A percentile compares a stretch with the other conserved stretches of the same genome.
Evolutionary conservation across 2,888 invertebrate genomes (phyloP).

Genomic region (Heteromyza rotundicornis): DNA sequence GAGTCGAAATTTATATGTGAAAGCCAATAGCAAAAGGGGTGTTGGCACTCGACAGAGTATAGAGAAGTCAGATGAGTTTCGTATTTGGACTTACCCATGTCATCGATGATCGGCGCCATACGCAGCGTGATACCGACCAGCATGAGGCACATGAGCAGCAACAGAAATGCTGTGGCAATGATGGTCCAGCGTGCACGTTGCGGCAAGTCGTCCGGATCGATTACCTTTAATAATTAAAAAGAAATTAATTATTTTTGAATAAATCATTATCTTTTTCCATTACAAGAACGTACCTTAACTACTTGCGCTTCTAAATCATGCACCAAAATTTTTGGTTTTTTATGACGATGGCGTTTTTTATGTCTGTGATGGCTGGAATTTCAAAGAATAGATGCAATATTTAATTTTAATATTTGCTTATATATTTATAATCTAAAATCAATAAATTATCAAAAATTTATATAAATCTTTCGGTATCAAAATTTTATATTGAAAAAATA

Average conservation of each 20-base stretch:
- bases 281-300: slow-evolving; percentile 58
- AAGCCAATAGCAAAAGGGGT: too few species aligned
- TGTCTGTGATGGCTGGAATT: slow-evolving; percentile 59
- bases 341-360: slow-evolving; percentile 62
- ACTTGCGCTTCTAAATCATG: slow-evolving; percentile 63
- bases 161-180: slow-evolving; percentile 86
- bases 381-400: slow-evolving; percentile 1
- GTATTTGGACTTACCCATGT: slow-evolving; percentile 79
- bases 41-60: background rate
- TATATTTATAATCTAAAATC: too few species aligned
- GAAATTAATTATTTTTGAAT: background rate
- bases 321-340: slow-evolving; percentile 62
- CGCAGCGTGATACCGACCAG: slow-evolving; percentile 89
- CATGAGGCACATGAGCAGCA: slow-evolving; percentile 86
- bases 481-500: too few species aligned
- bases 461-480: too few species aligned
- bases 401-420: too few species aligned
- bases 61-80: background rate
- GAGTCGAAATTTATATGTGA: slow-evolving; percentile 22
- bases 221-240: slow-evolving; percentile 62
- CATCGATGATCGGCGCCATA: slow-evolving; percentile 95
- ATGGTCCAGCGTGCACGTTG: slow-evolving; percentile 88
- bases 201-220: slow-evolving; percentile 83
- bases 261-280: too few species aligned
- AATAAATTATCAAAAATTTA: too few species aligned